A percentile compares a stretch with the other conserved stretches of the same genome.
phyloP scores from a whole-genome alignment of 2,888 invertebrate genomes.

The Neoascia interrupta region DNA sequence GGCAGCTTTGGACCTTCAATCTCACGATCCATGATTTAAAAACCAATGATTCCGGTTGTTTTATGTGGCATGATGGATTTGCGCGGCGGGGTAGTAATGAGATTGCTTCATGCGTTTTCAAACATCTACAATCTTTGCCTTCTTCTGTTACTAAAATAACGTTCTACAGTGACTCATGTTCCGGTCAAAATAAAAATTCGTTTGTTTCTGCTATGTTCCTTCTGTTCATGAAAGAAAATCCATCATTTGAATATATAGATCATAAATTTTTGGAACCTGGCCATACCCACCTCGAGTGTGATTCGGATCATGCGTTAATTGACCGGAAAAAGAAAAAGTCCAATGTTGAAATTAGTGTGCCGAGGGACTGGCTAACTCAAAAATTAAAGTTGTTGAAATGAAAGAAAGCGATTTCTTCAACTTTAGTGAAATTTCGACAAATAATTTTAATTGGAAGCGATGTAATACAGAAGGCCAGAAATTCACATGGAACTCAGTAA shows the following conservation, averaged over 20 bases:
- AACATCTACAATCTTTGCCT: constrained; percentile 25
- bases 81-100: constrained; percentile 60
- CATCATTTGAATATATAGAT: constrained; percentile 22
- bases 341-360: constrained; percentile 38
- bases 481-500: constrained; percentile 11
- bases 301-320: constrained; percentile 52
- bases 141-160: constrained; percentile 34
- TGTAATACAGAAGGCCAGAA: constrained; percentile 6
- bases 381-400: constrained; percentile 45
- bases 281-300: constrained; percentile 60
- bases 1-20: constrained; percentile 57
- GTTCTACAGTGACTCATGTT: constrained; percentile 67
- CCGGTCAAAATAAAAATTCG: constrained; percentile 66
- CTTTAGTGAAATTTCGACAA: no score
- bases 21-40: constrained; percentile 47
- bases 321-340: constrained; percentile 56
- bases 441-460: constrained; percentile 7
- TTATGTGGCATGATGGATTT: constrained; percentile 66
- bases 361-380: constrained; percentile 51
- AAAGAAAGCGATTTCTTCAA: constrained; percentile 10
- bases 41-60: constrained; percentile 48
- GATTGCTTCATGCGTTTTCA: constrained; percentile 56
- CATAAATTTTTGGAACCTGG: constrained; percentile 60
- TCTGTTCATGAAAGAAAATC: neutral
- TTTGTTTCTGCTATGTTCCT: constrained; percentile 37